A percentile compares a stretch with the other conserved stretches of the same genome.
These are phyloP conservation scores for Odocoileus virginianus DNA, from an alignment of 2,113 vertebrate species.

Conservation along the genomic window DNA sequence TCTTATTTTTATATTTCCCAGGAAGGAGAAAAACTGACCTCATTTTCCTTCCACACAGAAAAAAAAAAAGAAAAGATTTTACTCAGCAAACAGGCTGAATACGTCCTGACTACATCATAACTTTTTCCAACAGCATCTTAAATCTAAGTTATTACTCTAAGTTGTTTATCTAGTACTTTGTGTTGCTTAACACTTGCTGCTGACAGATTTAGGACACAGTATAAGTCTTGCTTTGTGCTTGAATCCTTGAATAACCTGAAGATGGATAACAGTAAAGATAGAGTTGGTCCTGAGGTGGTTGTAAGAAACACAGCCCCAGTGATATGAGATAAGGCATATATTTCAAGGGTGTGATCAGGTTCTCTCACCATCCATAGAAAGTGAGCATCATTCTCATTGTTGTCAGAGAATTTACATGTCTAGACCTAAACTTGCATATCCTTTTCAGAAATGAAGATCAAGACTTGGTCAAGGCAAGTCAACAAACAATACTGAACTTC, in stretches of 20 bases:
- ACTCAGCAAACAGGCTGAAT: slow-evolving; percentile 55
- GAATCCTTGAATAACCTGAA: slow-evolving; percentile 73
- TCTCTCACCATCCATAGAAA: neutral
- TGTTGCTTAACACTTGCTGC: slow-evolving; percentile 70
- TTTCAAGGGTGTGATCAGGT: neutral
- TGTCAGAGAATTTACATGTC: neutral
- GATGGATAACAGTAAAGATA: slow-evolving; percentile 39
- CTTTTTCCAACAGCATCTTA: slow-evolving; percentile 59
- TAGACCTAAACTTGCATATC: neutral
- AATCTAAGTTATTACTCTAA: slow-evolving; percentile 66
- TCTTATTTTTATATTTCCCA: slow-evolving; percentile 42
- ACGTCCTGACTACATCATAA: slow-evolving; percentile 55
- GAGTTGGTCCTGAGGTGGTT: slow-evolving; percentile 63
- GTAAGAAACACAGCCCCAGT: slow-evolving; percentile 21
- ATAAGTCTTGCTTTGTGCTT: slow-evolving; percentile 72
- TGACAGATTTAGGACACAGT: slow-evolving; percentile 71
- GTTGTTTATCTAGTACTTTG: slow-evolving; percentile 75
- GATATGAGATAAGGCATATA: slow-evolving; percentile 31
- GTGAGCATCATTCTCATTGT: neutral
- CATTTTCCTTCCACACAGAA: slow-evolving; percentile 3
- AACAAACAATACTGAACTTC: neutral
- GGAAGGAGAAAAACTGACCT: slow-evolving; percentile 39
- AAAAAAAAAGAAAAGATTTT: neutral
- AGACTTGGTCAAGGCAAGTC: neutral
- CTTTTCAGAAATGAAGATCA: neutral